Evolutionary conservation across 2,113 vertebrate genomes (phyloP), one percentile per base, ranked within the genome.

Genomic region (Myxocyprinus asiaticus): DNA sequence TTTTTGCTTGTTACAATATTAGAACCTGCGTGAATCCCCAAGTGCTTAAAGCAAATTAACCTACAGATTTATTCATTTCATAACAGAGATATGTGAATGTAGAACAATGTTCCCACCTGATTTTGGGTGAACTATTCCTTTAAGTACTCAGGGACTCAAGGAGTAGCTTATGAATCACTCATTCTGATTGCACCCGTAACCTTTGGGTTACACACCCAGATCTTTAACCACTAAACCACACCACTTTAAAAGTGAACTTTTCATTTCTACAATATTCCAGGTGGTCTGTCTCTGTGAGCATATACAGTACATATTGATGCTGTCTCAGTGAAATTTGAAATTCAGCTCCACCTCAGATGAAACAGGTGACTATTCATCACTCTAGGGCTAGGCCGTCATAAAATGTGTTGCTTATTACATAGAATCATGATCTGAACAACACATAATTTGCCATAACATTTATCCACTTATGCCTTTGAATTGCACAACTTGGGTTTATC

Each of bases 361-460:
- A 83, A 83, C 88, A 91, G 90, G 90, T 91, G 89, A 81, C 82
- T 86, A 76, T 83, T 78, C 77, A 79, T 33, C 22, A 33, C 22
- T 33, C 69, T 53, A 62, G 69, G 22, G 70, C 9, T 9, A 33
- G 47, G 78, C 77, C 82, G 74, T 81, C 61, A 81, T 69, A 63
- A 85, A 83, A 65, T 64, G 68, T 47, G 61, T 81, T n/a, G 22
- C 22, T 33, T 33, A 33, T 33, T 33, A 33, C 22, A 33, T 33
- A 33, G 22, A 33, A 33, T 33, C 22, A 33, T 33, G 3, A 33
- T 33, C 22, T 33, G 22, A 33, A 33, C 22, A 45, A 76, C 11
- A 61, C 68, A 61, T 12, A 47, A 64, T 51, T 51, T 72, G 45
- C 22, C 14, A 12, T 50, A 33, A 61, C 63, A 73, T 70, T 69